Percentiles rank a stretch among this genome's conserved stretches.
These are phyloP conservation scores for Tor tambroides DNA, from an alignment of 2,113 vertebrate genomes.

Conservation along the genomic window DNA sequence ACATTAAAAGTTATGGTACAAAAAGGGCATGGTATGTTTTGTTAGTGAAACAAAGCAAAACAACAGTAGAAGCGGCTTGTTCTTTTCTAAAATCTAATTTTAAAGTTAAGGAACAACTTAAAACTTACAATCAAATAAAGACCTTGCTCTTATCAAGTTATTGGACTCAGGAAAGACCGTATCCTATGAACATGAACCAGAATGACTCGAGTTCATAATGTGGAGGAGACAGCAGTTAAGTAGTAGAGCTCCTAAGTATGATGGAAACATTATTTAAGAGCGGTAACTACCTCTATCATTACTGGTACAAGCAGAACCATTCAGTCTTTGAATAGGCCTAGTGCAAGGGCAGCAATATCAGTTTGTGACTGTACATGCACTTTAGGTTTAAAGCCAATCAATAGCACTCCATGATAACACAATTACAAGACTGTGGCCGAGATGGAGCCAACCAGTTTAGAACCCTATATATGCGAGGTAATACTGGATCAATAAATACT, in stretches of 20 bases:
- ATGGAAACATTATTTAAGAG: constrained; percentile 42
- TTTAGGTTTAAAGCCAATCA: constrained; percentile 62
- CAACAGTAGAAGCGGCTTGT: background rate
- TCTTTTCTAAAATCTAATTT: constrained; percentile 28
- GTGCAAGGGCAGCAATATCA: constrained; percentile 53
- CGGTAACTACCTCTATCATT: constrained; percentile 39
- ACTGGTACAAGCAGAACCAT: constrained; percentile 37
- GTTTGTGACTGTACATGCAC: constrained; percentile 60
- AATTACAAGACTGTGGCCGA: constrained; percentile 53
- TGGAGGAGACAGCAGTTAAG: constrained; percentile 4
- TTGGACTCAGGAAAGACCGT: constrained; percentile 16
- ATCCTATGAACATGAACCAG: constrained; percentile 19
- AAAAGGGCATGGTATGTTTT: background rate
- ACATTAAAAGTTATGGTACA: background rate
- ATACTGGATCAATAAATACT: constrained; percentile 56
- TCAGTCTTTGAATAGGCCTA: constrained; percentile 47
- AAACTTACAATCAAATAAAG: constrained; percentile 15
- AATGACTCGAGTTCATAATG: constrained; percentile 23
- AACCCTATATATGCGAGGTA: constrained; percentile 38
- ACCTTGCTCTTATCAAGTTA: constrained; percentile 35
- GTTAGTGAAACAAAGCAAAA: constrained; percentile 4
- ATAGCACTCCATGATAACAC: constrained; percentile 63
- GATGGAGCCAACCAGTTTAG: constrained; percentile 47
- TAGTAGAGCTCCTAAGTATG: constrained; percentile 8
- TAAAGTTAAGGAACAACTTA: constrained; percentile 17